Conservation (phyloP, 2,888 invertebrate species). For the Morinoia aosen region DNA sequence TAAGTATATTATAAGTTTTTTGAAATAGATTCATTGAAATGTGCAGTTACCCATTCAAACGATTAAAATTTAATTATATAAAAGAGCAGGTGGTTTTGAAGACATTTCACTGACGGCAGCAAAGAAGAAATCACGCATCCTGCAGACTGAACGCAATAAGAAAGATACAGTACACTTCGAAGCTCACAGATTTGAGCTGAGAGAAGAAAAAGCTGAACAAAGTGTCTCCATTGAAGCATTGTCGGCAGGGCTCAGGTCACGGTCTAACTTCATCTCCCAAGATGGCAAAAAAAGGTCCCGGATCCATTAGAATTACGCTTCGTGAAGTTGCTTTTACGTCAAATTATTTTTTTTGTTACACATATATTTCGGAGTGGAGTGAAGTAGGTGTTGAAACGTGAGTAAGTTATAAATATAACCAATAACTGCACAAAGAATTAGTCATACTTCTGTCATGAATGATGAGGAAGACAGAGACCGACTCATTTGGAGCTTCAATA, state of each 20-base stretch:
- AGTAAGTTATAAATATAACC: neutral
- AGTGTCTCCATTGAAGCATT: neutral
- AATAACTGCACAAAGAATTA: neutral
- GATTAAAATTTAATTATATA: neutral
- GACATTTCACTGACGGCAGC: neutral
- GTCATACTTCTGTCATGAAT: neutral
- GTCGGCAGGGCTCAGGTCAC: neutral
- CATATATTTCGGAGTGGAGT: too few relatives aligned
- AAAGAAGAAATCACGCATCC: neutral
- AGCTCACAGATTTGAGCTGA: neutral
- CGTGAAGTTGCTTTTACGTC: too few relatives aligned
- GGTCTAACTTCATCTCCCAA: neutral
- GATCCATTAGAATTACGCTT: neutral
- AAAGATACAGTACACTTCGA: neutral
- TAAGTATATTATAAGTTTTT: too few relatives aligned
- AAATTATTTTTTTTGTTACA: too few relatives aligned
- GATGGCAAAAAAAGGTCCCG: neutral
- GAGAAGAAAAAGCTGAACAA: neutral
- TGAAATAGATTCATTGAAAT: too few relatives aligned
- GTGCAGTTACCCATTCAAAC: too few relatives aligned
- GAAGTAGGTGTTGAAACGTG: too few relatives aligned
- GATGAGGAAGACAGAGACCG: neutral
- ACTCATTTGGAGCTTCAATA: too few relatives aligned
- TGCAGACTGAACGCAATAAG: neutral
- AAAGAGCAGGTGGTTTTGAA: neutral